Percentiles rank a stretch among this genome's conserved stretches.
Conservation (phyloP, 1,140 invertebrate genomes). For the Heliconius himera region DNA sequence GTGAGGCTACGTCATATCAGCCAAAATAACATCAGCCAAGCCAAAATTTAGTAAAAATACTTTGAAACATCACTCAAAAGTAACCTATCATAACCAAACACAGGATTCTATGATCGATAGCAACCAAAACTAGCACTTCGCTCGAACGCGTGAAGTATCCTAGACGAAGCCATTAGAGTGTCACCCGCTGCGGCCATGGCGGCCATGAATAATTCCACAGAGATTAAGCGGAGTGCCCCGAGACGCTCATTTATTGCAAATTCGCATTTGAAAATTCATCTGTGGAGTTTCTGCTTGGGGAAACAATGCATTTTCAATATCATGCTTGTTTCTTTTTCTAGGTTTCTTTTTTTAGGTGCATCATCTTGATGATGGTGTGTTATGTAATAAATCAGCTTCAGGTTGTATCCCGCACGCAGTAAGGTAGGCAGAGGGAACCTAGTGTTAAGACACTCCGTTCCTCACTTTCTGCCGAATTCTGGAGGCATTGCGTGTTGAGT, state of each 20-base stretch:
- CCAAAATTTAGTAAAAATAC: not conserved
- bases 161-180: conserved; percentile 27
- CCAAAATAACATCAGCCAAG: too few relatives aligned
- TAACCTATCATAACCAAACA: not conserved
- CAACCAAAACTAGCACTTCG: not conserved
- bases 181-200: conserved; percentile 22
- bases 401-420: too few relatives aligned
- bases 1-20: too few relatives aligned
- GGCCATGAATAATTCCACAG: conserved; percentile 32
- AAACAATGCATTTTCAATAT: conserved; percentile 25
- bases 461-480: too few relatives aligned
- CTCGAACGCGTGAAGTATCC: conserved; percentile 25
- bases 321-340: too few relatives aligned
- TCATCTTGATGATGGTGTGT: too few relatives aligned
- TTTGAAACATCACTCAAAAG: not conserved
- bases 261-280: conserved; percentile 29
- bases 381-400: too few relatives aligned
- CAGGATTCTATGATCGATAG: not conserved
- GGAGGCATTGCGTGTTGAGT: too few relatives aligned
- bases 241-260: conserved; percentile 30
- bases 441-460: too few relatives aligned
- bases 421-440: too few relatives aligned
- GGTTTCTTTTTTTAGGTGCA: too few relatives aligned
- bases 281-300: conserved; percentile 19
- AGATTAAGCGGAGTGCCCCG: conserved; percentile 26